Evolutionary conservation across 2,797 vertebrate species (phyloP).

Genomic region (Salmo trutta): DNA sequence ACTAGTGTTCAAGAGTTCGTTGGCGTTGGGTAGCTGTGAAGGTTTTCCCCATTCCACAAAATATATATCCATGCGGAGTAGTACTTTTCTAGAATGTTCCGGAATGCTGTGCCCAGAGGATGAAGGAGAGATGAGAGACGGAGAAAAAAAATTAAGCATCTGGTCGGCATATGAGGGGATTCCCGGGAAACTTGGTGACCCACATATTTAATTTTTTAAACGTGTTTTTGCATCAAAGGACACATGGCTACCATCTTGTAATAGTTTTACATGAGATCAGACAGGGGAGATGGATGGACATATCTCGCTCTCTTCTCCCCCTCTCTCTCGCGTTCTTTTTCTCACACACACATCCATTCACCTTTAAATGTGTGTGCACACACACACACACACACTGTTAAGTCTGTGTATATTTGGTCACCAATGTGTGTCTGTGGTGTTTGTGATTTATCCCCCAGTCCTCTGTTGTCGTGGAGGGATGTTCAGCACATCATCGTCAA

Average conservation of each 20-base stretch:
- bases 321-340: background rate
- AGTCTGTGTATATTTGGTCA: slow-evolving; percentile 1
- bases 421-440: slow-evolving; percentile 5
- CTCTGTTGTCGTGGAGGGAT: slow-evolving; percentile 93
- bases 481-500: slow-evolving; percentile 98
- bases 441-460: slow-evolving; percentile 70
- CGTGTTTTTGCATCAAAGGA: slow-evolving; percentile 70
- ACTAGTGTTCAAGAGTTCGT: background rate
- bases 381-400: background rate
- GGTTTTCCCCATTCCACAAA: background rate
- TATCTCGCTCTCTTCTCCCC: background rate
- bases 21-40: background rate
- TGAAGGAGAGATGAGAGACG: slow-evolving; percentile 2
- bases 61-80: background rate
- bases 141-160: slow-evolving; percentile 58
- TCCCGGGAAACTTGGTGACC: slow-evolving; percentile 71
- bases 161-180: slow-evolving; percentile 74
- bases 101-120: slow-evolving; percentile 30
- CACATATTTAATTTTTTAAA: slow-evolving; percentile 29
- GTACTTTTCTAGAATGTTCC: background rate
- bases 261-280: slow-evolving; percentile 70
- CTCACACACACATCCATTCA: background rate
- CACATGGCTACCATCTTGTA: slow-evolving; percentile 71
- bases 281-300: slow-evolving; percentile 24
- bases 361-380: background rate